A percentile compares a stretch with the other conserved stretches of the same genome.
These are phyloP conservation scores for Semaprochilodus insignis DNA, from an alignment of 2,797 vertebrate species.

Conservation along the genomic window DNA sequence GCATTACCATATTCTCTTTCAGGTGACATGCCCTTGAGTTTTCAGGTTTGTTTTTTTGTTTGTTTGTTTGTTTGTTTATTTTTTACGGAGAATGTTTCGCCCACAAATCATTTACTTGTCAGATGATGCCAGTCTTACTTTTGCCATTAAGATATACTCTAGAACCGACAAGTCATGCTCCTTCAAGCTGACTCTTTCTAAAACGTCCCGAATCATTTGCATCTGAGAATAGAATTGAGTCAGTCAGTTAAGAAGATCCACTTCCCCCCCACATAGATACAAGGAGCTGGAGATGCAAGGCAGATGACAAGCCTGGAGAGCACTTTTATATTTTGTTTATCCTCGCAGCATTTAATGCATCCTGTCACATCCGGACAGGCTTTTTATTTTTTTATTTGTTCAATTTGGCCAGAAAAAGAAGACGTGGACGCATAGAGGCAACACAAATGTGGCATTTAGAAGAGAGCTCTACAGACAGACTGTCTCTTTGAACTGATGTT, in stretches of 20 bases:
- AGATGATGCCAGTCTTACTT: conserved; percentile 27
- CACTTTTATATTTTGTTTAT: neutral
- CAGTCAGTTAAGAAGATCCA: conserved; percentile 6
- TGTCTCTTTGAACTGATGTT: conserved; percentile 50
- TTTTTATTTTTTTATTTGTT: neutral
- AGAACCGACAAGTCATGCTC: neutral
- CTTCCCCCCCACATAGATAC: neutral
- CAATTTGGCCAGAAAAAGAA: neutral
- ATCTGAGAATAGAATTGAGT: conserved; percentile 15
- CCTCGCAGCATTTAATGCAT: neutral
- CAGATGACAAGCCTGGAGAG: conserved; percentile 11
- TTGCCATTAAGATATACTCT: conserved; percentile 5
- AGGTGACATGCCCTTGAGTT: conserved; percentile 23
- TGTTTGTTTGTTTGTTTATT: neutral
- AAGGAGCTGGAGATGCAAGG: neutral
- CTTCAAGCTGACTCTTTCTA: neutral
- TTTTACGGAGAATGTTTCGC: neutral
- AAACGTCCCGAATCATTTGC: conserved; percentile 18
- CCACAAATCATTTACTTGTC: conserved; percentile 5
- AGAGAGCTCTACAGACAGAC: neutral
- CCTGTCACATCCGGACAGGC: conserved; percentile 4
- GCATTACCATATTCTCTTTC: conserved; percentile 33
- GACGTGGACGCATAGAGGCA: neutral
- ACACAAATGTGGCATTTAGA: conserved; percentile 8
- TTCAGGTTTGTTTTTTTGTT: conserved; percentile 6